Evolutionary conservation across 2,888 invertebrate species (phyloP).

Genomic region (Cactoblastis cactorum): DNA sequence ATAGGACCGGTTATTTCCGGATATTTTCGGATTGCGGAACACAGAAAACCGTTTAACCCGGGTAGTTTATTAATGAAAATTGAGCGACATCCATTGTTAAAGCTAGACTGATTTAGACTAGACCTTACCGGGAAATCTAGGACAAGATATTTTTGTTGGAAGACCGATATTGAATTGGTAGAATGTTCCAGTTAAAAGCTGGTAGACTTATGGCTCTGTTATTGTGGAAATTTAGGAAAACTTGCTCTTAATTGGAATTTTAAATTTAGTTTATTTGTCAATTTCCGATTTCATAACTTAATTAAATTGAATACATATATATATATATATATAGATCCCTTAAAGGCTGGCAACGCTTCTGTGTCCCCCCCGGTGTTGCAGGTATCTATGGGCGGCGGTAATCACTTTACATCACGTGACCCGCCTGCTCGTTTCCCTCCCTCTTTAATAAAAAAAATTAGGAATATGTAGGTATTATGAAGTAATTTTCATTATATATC

Average conservation of each 20-base stretch:
- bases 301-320: too few relatives aligned
- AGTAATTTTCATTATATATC: too few relatives aligned
- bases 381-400: too few relatives aligned
- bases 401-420: too few relatives aligned
- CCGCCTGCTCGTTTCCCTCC: too few relatives aligned
- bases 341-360: too few relatives aligned
- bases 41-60: conserved; percentile 75
- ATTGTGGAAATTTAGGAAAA: neutral
- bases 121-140: conserved; percentile 58
- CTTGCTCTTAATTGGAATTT: too few relatives aligned
- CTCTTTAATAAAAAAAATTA: too few relatives aligned
- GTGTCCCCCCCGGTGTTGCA: too few relatives aligned
- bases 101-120: conserved; percentile 55
- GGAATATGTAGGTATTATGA: too few relatives aligned
- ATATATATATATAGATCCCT: too few relatives aligned
- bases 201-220: neutral
- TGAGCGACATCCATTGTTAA: conserved; percentile 70
- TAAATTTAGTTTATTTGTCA: too few relatives aligned
- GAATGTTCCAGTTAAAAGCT: neutral
- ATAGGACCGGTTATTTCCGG: conserved; percentile 20
- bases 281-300: neutral
- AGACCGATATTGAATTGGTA: conserved; percentile 10
- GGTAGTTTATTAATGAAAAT: conserved; percentile 75
- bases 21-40: conserved; percentile 61
- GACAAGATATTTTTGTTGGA: conserved; percentile 57